Evolutionary conservation across 2,888 invertebrate genomes (phyloP).

Genomic region (Lasioglossum leucozonium): DNA sequence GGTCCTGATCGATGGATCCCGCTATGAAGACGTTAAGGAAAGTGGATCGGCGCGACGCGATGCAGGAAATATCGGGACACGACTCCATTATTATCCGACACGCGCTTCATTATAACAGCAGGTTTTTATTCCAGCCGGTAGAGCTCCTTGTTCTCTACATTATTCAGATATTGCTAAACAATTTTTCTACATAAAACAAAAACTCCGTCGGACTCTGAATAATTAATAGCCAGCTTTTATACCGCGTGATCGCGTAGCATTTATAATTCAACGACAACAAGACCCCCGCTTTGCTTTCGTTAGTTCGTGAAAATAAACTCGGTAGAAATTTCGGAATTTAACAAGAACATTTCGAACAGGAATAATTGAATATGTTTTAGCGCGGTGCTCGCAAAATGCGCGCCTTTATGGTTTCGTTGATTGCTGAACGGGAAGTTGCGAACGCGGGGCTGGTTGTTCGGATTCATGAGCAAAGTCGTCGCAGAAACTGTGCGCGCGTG

Average conservation of each 20-base stretch:
- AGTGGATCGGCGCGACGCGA: neutral
- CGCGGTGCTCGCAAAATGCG: neutral
- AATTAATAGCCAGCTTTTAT: neutral
- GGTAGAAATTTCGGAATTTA: neutral
- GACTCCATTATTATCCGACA: neutral
- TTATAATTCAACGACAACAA: neutral
- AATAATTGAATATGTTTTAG: neutral
- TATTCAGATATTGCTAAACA: neutral
- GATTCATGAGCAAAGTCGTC: neutral
- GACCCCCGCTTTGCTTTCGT: neutral
- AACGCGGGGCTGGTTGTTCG: neutral
- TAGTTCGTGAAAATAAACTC: neutral
- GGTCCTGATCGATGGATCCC: constrained; percentile 66
- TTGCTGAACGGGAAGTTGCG: neutral
- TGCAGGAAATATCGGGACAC: neutral
- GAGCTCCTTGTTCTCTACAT: neutral
- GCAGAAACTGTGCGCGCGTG: neutral
- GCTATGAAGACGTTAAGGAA: constrained; percentile 18
- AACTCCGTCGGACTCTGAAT: neutral
- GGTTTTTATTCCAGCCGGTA: neutral
- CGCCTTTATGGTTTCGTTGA: neutral
- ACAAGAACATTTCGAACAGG: neutral
- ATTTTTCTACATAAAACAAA: neutral
- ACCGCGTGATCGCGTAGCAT: neutral
- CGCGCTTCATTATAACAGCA: neutral